These are phyloP conservation scores for Umimayanthus kanabou DNA, from an alignment of 92 coral and sea anemone species.

Conservation along the genomic window DNA sequence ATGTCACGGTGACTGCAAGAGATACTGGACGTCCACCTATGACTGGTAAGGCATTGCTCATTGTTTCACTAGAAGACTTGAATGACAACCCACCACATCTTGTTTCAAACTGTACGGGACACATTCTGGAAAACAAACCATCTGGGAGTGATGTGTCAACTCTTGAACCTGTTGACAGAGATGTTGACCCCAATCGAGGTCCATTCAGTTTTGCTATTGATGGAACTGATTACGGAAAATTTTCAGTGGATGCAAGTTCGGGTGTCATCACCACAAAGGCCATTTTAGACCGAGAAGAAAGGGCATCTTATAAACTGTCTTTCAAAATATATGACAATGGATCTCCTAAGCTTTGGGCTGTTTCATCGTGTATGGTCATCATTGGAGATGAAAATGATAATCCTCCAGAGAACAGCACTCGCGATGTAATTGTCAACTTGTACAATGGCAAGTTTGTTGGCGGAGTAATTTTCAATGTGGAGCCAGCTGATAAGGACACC, in stretches of 20 bases:
- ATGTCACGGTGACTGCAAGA: conserved; percentile 77
- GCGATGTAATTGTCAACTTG: conserved; percentile 76
- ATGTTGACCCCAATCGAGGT: conserved; percentile 83
- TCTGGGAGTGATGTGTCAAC: conserved; percentile 68
- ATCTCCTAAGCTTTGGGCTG: conserved; percentile 64
- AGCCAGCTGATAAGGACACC: conserved; percentile 87
- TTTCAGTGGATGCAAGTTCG: conserved; percentile 58
- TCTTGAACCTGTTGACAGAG: conserved; percentile 76
- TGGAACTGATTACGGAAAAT: conserved; percentile 72
- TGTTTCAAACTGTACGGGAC: conserved; percentile 63
- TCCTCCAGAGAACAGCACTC: conserved; percentile 71
- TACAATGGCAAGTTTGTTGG: conserved; percentile 72
- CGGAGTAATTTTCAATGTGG: conserved; percentile 75
- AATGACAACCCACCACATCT: conserved; percentile 93
- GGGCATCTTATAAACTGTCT: conserved; percentile 61
- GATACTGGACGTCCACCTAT: conserved; percentile 85
- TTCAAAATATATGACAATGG: conserved; percentile 77
- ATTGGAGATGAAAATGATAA: conserved; percentile 91
- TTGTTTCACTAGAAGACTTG: conserved; percentile 73
- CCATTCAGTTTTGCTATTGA: conserved; percentile 74
- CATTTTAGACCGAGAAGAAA: conserved; percentile 73
- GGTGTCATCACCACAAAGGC: conserved; percentile 72
- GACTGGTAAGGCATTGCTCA: conserved; percentile 76
- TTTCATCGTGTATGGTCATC: conserved; percentile 64
- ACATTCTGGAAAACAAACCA: conserved; percentile 71